Evolutionary conservation across 2,888 invertebrate species (phyloP).

Genomic region (Cantharis flavilabris): DNA sequence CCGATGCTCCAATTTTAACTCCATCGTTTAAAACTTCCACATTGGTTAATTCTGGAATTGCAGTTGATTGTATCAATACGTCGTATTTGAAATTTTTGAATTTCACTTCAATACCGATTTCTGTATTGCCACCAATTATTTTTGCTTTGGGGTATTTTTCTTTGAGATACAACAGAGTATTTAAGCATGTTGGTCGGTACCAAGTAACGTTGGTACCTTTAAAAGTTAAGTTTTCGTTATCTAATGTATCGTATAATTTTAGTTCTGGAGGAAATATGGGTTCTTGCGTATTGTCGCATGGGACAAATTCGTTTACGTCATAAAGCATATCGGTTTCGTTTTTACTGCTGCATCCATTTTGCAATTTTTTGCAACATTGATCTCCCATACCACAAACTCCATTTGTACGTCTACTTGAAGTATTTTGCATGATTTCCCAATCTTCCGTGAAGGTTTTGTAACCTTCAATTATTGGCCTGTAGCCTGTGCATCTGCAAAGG

Average conservation of each 20-base stretch:
- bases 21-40: constrained; percentile 61
- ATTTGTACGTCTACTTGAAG: constrained; percentile 35
- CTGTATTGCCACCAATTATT: constrained; percentile 87
- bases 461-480: constrained; percentile 90
- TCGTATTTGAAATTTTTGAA: constrained; percentile 83
- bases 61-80: constrained; percentile 73
- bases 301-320: constrained; percentile 66
- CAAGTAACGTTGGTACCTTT: constrained; percentile 69
- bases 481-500: constrained; percentile 92
- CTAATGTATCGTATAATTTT: constrained; percentile 63
- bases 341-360: constrained; percentile 19
- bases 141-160: constrained; percentile 68
- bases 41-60: constrained; percentile 69
- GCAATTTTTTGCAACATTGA: constrained; percentile 64
- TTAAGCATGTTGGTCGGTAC: constrained; percentile 73
- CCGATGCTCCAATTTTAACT: constrained; percentile 77
- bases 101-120: constrained; percentile 91
- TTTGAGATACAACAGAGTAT: constrained; percentile 72
- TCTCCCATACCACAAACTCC: constrained; percentile 65
- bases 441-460: constrained; percentile 83
- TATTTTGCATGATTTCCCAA: constrained; percentile 57
- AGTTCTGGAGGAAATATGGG: constrained; percentile 94
- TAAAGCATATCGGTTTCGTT: constrained; percentile 58
- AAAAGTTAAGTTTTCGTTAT: constrained; percentile 65
- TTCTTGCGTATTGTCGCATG: constrained; percentile 83